phyloP scores from a whole-genome alignment of 2,113 vertebrate species.

The Alectura lathami region DNA sequence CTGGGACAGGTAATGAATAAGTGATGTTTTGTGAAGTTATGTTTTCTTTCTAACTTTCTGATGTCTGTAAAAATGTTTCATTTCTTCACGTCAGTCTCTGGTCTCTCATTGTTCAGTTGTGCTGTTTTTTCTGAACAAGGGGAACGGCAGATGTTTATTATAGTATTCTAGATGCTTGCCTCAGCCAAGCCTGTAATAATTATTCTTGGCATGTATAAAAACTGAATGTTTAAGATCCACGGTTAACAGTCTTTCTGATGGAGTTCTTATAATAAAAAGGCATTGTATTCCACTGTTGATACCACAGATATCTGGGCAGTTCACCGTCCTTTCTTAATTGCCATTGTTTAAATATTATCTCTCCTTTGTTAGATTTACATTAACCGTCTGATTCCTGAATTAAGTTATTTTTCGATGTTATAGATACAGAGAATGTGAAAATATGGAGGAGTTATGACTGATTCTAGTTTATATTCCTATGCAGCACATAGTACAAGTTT shows the following conservation, averaged over 20 bases:
- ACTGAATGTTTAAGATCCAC: not conserved
- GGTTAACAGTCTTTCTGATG: not conserved
- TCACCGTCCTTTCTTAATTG: not conserved
- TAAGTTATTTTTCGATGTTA: not conserved
- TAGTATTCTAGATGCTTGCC: not conserved
- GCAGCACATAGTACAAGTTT: not conserved
- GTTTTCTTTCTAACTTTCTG: slow-evolving; percentile 65
- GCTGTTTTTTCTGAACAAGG: slow-evolving; percentile 1
- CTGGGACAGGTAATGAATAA: slow-evolving; percentile 84
- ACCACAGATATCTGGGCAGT: not conserved
- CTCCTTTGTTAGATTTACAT: not conserved
- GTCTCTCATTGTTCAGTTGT: not conserved
- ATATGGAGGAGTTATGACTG: not conserved
- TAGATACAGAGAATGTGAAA: not conserved
- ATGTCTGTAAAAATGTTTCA: slow-evolving; percentile 44
- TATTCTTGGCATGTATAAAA: not conserved
- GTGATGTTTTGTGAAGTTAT: slow-evolving; percentile 69
- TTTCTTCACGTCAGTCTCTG: slow-evolving; percentile 5
- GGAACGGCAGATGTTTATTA: not conserved
- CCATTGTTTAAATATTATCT: not conserved
- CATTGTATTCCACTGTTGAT: not conserved
- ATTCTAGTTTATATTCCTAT: not conserved
- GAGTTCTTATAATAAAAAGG: not conserved
- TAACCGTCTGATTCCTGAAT: not conserved
- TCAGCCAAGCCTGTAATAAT: slow-evolving; percentile 38